A percentile compares a stretch with the other conserved stretches of the same genome.
Conservation (phyloP, 2,113 vertebrate species). For the Phocoena sinus region DNA sequence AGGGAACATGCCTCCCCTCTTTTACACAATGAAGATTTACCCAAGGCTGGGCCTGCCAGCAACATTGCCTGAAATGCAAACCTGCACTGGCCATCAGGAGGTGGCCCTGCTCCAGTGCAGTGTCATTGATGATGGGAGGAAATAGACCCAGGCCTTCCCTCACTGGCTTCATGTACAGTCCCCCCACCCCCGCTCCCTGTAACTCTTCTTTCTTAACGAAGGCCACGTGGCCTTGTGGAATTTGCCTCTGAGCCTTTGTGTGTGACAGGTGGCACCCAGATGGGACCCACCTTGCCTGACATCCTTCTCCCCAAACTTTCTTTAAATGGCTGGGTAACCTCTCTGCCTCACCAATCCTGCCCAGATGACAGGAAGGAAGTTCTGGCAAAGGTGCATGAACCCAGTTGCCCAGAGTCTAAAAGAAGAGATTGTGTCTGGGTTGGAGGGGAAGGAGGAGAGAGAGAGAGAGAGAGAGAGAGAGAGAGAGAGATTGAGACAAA, state of each 20-base stretch:
- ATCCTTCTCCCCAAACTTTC: neutral
- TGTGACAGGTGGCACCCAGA: neutral
- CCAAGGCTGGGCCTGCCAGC: neutral
- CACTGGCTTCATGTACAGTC: fast-evolving
- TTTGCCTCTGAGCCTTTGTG: neutral
- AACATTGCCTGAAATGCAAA: neutral
- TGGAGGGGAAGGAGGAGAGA: neutral
- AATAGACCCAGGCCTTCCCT: neutral
- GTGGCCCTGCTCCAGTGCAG: fast-evolving
- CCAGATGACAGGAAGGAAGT: conserved; percentile 5
- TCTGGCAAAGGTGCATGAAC: neutral
- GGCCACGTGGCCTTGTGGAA: neutral
- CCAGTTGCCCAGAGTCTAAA: neutral
- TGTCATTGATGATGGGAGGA: neutral
- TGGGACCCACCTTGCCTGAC: neutral
- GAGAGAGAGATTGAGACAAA: too few species aligned
- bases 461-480: neutral
- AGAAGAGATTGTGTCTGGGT: neutral
- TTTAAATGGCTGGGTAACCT: neutral
- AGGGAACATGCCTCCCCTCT: neutral
- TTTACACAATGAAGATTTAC: neutral
- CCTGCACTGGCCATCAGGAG: neutral
- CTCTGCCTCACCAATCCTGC: neutral
- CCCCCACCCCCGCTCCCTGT: too few species aligned
- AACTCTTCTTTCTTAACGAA: neutral